A percentile compares a stretch with the other conserved stretches of the same genome.
phyloP scores from a whole-genome alignment of 2,888 invertebrate species.

The Synanthedon myopaeformis region DNA sequence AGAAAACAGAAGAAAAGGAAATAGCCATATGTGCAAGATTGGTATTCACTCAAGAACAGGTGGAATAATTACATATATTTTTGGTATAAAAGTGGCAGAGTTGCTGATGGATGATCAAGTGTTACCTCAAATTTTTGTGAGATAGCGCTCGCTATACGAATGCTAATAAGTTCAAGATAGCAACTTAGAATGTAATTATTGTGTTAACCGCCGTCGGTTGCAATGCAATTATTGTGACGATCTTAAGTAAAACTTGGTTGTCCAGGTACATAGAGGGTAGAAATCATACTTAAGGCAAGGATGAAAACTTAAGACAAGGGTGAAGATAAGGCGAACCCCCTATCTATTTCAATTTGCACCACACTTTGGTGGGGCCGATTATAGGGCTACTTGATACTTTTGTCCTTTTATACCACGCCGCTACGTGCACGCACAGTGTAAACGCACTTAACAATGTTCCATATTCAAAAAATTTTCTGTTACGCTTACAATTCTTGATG shows the following conservation, averaged over 20 bases:
- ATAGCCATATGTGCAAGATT: constrained; percentile 37
- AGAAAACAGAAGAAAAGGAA: constrained; percentile 26
- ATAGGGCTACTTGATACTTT: too few species aligned
- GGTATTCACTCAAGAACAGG: constrained; percentile 40
- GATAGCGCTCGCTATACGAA: too few species aligned
- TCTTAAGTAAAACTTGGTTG: not conserved
- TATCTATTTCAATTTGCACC: too few species aligned
- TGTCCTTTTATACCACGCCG: too few species aligned
- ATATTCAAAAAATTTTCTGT: not conserved
- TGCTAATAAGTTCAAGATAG: too few species aligned
- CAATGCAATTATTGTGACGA: not conserved
- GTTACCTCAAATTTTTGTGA: too few species aligned
- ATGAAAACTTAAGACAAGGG: too few species aligned
- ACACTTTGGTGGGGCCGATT: too few species aligned
- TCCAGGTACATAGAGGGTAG: not conserved
- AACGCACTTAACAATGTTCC: not conserved
- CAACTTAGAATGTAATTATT: not conserved
- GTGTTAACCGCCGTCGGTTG: not conserved
- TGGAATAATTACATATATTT: constrained; percentile 8
- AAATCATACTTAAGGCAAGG: too few species aligned
- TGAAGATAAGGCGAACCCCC: too few species aligned
- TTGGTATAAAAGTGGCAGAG: not conserved
- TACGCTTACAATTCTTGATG: not conserved
- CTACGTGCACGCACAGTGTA: too few species aligned
- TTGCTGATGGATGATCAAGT: not conserved